phyloP scores from a whole-genome alignment of 1,140 invertebrate species.

The Frieseomelitta varia region DNA sequence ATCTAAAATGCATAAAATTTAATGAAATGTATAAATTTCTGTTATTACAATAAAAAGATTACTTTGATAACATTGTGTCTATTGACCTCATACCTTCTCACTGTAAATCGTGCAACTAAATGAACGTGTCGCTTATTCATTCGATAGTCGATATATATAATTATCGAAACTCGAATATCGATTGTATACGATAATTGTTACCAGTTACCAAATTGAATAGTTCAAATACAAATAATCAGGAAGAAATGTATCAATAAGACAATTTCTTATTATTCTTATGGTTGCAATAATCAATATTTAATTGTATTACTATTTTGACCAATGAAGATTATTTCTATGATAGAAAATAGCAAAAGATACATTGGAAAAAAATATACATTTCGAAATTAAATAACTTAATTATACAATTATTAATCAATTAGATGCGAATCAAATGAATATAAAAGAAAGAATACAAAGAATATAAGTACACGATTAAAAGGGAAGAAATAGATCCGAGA shows the following conservation, averaged over 20 bases:
- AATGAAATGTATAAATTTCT: conserved; percentile 23
- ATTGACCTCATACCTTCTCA: conserved; percentile 53
- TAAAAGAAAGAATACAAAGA: neutral
- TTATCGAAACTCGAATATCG: neutral
- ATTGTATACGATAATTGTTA: neutral
- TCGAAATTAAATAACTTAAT: neutral
- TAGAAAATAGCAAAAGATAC: neutral
- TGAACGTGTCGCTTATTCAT: conserved; percentile 21
- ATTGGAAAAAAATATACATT: neutral
- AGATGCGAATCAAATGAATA: neutral
- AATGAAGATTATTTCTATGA: neutral
- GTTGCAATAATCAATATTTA: neutral
- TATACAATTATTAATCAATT: neutral
- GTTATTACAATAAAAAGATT: conserved; percentile 60
- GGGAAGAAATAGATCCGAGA: no score
- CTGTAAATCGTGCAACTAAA: conserved; percentile 59
- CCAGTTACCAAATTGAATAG: no score
- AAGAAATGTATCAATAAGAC: neutral
- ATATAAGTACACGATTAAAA: no score
- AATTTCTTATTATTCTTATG: neutral
- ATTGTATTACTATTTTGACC: neutral
- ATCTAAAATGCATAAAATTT: conserved; percentile 33
- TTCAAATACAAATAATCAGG: neutral
- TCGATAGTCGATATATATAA: no score
- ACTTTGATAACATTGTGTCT: conserved; percentile 55